phyloP scores from a whole-genome alignment of 64 coral and sea anemone genomes.

The Exaiptasia diaphana region DNA sequence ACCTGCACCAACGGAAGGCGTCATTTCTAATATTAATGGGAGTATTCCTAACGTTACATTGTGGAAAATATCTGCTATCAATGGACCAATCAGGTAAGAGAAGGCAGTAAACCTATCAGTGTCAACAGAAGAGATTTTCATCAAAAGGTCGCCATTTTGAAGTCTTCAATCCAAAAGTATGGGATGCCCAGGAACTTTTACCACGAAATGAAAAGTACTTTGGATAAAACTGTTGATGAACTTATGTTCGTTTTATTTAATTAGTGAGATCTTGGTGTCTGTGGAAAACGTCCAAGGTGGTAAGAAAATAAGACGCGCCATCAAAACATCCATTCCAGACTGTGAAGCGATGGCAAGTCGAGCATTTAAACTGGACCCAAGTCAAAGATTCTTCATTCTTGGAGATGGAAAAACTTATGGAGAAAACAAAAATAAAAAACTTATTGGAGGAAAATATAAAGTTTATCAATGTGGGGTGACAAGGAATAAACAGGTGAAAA shows the following conservation, averaged over 20 bases:
- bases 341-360: too few species aligned
- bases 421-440: slow-evolving; percentile 6
- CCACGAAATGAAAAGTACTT: not conserved
- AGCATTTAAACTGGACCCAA: too few species aligned
- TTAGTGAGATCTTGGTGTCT: too few species aligned
- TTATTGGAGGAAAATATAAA: not conserved
- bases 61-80: not conserved
- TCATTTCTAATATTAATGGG: not conserved
- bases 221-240: too few species aligned
- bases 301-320: too few species aligned
- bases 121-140: not conserved
- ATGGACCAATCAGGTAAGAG: slow-evolving; percentile 47
- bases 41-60: not conserved
- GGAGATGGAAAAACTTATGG: slow-evolving; percentile 50
- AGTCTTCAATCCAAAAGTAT: too few species aligned
- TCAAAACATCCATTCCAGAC: too few species aligned
- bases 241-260: too few species aligned
- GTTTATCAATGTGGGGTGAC: slow-evolving; percentile 26
- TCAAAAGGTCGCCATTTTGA: too few species aligned
- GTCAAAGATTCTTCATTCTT: not conserved
- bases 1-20: not conserved
- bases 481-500: not conserved
- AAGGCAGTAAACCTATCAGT: not conserved
- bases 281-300: too few species aligned
- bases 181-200: too few species aligned